phyloP scores from a whole-genome alignment of 2,888 invertebrate genomes.

The Dryomyza anilis region DNA sequence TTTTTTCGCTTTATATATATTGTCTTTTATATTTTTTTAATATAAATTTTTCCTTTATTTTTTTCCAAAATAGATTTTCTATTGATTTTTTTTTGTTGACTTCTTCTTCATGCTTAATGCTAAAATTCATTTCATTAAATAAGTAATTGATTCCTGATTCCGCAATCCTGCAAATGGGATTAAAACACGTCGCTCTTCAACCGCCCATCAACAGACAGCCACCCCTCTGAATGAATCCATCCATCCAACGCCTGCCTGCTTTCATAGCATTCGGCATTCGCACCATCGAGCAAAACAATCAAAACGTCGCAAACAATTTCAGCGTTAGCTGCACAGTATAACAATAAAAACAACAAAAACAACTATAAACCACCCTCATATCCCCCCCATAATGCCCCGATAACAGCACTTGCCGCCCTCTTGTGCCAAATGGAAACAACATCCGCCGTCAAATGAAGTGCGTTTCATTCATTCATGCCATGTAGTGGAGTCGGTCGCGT shows the following conservation, averaged over 20 bases:
- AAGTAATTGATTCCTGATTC: slow-evolving; percentile 54
- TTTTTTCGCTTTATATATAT: neutral
- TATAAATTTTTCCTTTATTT: neutral
- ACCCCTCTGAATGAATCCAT: slow-evolving; percentile 3
- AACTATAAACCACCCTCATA: neutral
- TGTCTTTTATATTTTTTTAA: neutral
- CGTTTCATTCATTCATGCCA: no score
- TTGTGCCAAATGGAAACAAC: neutral
- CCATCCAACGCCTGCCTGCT: slow-evolving; percentile 1
- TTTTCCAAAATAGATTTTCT: neutral
- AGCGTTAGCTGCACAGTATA: neutral
- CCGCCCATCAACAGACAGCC: neutral
- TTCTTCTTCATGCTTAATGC: neutral
- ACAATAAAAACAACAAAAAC: neutral
- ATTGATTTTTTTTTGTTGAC: neutral
- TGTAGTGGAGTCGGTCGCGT: slow-evolving; percentile 1
- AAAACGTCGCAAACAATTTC: slow-evolving; percentile 26
- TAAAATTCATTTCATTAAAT: slow-evolving; percentile 11
- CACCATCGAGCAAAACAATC: slow-evolving; percentile 24
- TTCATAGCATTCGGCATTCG: slow-evolving; percentile 6
- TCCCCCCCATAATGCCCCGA: neutral
- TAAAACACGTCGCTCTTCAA: slow-evolving; percentile 48
- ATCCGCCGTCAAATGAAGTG: slow-evolving; percentile 5
- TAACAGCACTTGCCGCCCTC: neutral
- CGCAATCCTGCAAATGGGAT: slow-evolving; percentile 55